A percentile compares a stretch with the other conserved stretches of the same genome.
Evolutionary conservation across 2,888 invertebrate species (phyloP).

Genomic region (Chrysolina haemoptera): DNA sequence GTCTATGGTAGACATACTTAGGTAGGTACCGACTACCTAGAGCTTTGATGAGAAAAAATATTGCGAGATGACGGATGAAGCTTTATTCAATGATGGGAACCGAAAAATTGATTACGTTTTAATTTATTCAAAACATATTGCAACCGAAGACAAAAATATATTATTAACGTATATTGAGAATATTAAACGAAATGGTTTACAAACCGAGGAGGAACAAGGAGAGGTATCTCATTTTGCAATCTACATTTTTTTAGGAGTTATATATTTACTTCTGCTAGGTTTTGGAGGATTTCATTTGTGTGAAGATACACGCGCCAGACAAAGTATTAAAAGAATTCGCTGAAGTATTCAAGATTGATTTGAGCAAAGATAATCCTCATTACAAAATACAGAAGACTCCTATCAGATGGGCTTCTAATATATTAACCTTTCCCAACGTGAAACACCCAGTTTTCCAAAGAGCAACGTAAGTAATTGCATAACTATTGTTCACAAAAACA

Average conservation of each 20-base stretch:
- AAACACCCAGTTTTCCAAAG: constrained; percentile 52
- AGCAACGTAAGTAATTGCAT: constrained; percentile 54
- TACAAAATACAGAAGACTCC: constrained; percentile 47
- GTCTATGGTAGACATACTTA: no score
- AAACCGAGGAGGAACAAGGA: constrained; percentile 2
- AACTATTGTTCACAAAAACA: no score
- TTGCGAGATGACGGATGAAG: not conserved
- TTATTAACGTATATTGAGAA: not conserved
- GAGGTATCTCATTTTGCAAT: not conserved
- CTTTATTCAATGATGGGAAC: constrained; percentile 42
- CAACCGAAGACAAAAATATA: not conserved
- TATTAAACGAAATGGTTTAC: constrained; percentile 5
- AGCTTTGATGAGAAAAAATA: not conserved
- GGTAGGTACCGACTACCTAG: no score
- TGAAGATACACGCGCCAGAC: constrained; percentile 62
- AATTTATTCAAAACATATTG: constrained; percentile 43
- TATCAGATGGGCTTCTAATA: constrained; percentile 45
- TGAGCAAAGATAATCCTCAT: constrained; percentile 47
- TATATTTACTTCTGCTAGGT: not conserved
- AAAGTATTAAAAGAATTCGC: constrained; percentile 55
- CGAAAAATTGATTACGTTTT: constrained; percentile 54
- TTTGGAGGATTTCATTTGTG: constrained; percentile 57
- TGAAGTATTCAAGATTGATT: constrained; percentile 55
- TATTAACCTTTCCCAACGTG: constrained; percentile 53
- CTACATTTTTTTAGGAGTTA: not conserved